phyloP scores from a whole-genome alignment of 2,113 vertebrate genomes.

The Mus spicilegus region DNA sequence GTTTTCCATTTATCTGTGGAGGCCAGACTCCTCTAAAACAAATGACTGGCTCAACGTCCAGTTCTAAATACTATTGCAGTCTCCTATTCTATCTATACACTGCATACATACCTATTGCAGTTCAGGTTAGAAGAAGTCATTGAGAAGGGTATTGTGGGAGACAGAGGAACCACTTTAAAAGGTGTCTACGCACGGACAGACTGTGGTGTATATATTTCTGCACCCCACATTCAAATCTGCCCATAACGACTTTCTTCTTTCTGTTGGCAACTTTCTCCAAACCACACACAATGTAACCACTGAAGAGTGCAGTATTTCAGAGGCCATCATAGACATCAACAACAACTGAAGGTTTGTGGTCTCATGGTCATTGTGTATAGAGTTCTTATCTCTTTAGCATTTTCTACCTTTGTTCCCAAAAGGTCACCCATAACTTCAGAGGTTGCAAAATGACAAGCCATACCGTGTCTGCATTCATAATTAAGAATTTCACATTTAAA shows the following conservation, averaged over 20 bases:
- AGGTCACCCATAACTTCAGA: constrained; percentile 4
- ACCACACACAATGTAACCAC: not conserved
- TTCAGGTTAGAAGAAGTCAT: not conserved
- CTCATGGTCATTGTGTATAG: not conserved
- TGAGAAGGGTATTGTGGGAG: fast-evolving
- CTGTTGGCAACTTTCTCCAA: not conserved
- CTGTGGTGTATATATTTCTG: not conserved
- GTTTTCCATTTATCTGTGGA: not conserved
- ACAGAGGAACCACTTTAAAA: not conserved
- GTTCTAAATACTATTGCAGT: not conserved
- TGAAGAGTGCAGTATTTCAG: not conserved
- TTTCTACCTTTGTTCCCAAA: constrained; percentile 46
- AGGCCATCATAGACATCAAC: not conserved
- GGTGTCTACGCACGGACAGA: not conserved
- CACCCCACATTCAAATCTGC: not conserved
- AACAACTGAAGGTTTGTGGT: not conserved
- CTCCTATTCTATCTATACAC: not conserved
- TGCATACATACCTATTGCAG: fast-evolving
- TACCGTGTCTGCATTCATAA: not conserved
- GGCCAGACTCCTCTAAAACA: not conserved
- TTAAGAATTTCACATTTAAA: constrained; percentile 16
- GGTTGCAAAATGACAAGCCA: not conserved
- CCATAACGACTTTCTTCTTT: not conserved
- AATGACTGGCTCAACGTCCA: not conserved
- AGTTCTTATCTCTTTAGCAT: constrained; percentile 22